phyloP scores from a whole-genome alignment of 2,113 vertebrate species.

The Rutilus rutilus region DNA sequence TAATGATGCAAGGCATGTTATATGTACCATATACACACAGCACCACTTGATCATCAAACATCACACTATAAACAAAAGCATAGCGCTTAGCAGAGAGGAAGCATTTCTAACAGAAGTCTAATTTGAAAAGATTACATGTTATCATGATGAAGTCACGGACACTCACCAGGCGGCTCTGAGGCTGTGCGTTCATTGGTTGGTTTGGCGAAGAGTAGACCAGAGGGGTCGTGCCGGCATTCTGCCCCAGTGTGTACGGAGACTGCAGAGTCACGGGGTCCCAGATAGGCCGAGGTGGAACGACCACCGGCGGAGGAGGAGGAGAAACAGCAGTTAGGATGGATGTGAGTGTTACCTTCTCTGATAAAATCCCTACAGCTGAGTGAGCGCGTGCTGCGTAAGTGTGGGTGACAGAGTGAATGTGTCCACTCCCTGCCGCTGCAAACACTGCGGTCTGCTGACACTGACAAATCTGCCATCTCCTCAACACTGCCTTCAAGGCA shows the following conservation, averaged over 20 bases:
- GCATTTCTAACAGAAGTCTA: slow-evolving; percentile 13
- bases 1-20: neutral
- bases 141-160: neutral
- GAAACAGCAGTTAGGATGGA: neutral
- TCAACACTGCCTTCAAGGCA: slow-evolving; percentile 50
- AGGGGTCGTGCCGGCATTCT: slow-evolving; percentile 91
- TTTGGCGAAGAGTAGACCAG: slow-evolving; percentile 92
- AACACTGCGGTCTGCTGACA: slow-evolving; percentile 63
- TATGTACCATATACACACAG: slow-evolving; percentile 1
- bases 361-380: slow-evolving; percentile 37
- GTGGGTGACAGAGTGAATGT: slow-evolving; percentile 46
- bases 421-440: slow-evolving; percentile 54
- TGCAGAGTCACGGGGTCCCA: slow-evolving; percentile 61
- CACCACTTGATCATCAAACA: slow-evolving; percentile 4
- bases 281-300: slow-evolving; percentile 1
- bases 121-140: neutral
- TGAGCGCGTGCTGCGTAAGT: slow-evolving; percentile 23
- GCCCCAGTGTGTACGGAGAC: slow-evolving; percentile 94
- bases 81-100: neutral
- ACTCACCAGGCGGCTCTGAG: slow-evolving; percentile 96
- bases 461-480: slow-evolving; percentile 60
- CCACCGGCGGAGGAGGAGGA: slow-evolving; percentile 17
- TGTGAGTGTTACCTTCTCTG: neutral
- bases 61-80: slow-evolving; percentile 23
- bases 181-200: slow-evolving; percentile 96